Conservation (phyloP, 2,888 invertebrate species). For the Cheilosia pagana region DNA sequence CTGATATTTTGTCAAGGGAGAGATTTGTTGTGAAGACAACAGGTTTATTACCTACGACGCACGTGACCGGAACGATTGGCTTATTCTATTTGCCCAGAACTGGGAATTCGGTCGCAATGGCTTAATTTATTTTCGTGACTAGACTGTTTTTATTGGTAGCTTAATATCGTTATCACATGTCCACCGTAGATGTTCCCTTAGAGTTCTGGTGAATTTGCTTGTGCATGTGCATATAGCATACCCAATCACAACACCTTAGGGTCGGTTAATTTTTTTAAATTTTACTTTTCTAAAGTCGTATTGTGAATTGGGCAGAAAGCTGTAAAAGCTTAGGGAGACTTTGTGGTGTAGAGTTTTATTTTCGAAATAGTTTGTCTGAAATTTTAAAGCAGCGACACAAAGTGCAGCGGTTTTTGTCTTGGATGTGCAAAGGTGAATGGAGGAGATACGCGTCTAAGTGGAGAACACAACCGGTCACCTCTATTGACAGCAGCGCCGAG, state of each 20-base stretch:
- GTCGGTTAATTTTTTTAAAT: no score
- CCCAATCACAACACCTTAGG: no score
- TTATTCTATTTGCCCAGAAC: not conserved
- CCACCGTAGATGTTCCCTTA: no score
- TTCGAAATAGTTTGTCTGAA: not conserved
- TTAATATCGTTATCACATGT: not conserved
- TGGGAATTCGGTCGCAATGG: not conserved
- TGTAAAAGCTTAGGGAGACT: not conserved
- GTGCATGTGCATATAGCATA: no score
- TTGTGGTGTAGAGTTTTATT: not conserved
- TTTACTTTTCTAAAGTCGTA: not conserved
- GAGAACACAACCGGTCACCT: not conserved
- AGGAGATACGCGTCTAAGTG: not conserved
- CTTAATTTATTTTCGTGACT: constrained; percentile 33
- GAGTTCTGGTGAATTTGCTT: no score
- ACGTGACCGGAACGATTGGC: not conserved
- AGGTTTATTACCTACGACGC: not conserved
- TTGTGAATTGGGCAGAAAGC: constrained; percentile 1
- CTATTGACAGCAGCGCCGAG: not conserved
- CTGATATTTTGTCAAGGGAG: constrained; percentile 1
- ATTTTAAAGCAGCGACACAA: not conserved
- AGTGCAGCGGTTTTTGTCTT: not conserved
- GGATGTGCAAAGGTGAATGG: not conserved
- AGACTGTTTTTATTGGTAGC: not conserved
- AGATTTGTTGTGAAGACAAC: not conserved